phyloP scores from a whole-genome alignment of 2,797 vertebrate genomes.

The Smutsia temminckii region DNA sequence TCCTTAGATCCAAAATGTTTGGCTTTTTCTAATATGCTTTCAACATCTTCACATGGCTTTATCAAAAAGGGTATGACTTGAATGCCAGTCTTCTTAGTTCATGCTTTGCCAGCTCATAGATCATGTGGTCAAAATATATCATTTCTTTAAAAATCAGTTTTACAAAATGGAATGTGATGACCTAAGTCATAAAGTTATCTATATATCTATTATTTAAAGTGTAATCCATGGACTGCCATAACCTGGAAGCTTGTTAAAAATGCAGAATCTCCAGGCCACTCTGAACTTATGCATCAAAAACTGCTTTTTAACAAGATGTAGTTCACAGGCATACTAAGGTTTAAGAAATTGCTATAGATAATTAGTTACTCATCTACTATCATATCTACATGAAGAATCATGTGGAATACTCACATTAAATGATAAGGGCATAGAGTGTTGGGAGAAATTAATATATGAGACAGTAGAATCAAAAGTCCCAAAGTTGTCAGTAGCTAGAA shows the following conservation, averaged over 20 bases:
- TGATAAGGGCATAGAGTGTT: background rate
- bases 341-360: background rate
- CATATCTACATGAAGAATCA: background rate
- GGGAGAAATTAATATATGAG: background rate
- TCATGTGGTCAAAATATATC: background rate
- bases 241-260: background rate
- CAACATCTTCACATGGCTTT: background rate
- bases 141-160: background rate
- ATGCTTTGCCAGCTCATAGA: background rate
- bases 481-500: background rate
- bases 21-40: background rate
- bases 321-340: background rate
- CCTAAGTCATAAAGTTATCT: background rate
- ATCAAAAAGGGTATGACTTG: background rate
- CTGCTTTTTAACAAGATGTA: constrained; percentile 1
- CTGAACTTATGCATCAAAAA: background rate
- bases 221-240: background rate
- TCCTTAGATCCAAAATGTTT: background rate
- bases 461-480: background rate
- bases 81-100: background rate
- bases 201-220: background rate
- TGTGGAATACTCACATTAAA: background rate
- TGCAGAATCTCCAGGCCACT: background rate
- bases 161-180: background rate
- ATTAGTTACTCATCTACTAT: background rate